Evolutionary conservation across 2,113 vertebrate genomes (phyloP), one percentile per base, ranked within the genome.

Genomic region (Erpornis zantholeuca): DNA sequence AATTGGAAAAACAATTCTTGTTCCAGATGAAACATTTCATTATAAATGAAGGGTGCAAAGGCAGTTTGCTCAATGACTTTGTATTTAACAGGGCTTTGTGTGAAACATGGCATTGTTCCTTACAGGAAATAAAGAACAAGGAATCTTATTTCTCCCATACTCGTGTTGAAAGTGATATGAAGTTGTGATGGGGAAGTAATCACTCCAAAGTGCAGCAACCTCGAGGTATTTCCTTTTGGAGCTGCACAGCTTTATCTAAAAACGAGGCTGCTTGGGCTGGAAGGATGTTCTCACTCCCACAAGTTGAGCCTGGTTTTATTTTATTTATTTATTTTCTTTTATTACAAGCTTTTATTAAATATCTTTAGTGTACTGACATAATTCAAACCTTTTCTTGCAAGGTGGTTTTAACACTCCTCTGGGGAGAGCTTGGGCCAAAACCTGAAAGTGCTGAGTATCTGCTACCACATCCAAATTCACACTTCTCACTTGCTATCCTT

Each of bases 91-190:
- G 95, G 76, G 75, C 70, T 82, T 92, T 91, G 94, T 94, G 94
- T 96, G 92, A 97, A 97, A 95, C 89, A 70, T 96, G 87, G 91
- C 92, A 82, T 94, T 88, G 94, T 96, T 97, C 94, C 95, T 95
- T 63, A 70, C 96, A 97, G 95, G 97, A 97, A 97, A 96, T 94
- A 92, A 92, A 93, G 77, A 88, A 85, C 93, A 93, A 96, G 90
- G 73, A 86, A 77, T 94, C 76, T 95, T 87, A 92, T 91, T 97
- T 91, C 88, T 95, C 82, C 28, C 88, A 92, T 42, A 8, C 60
- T 92, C 49, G 12, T 81, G 75, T 50, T 95, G 93, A 76, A 85
- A 96, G 72, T 12, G 65, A 45, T 70, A 86, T 93, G 86, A 77
- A 86, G 87, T 44, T 93, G 94, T 95, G 94, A 95, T 80, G 91